phyloP scores from a whole-genome alignment of 2,888 invertebrate genomes.

The Junonia oenone region DNA sequence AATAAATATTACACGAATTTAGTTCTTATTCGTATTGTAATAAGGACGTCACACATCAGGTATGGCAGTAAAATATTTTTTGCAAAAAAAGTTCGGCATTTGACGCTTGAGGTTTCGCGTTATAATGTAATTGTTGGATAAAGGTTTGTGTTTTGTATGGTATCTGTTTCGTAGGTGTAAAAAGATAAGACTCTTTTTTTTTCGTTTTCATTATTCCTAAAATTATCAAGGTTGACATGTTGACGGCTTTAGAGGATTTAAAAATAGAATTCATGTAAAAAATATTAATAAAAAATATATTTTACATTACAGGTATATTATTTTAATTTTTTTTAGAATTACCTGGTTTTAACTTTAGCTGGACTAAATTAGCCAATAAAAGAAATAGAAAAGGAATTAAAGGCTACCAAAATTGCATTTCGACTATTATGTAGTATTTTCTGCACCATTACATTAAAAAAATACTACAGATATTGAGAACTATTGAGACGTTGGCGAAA shows the following conservation, averaged over 20 bases:
- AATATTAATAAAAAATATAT: no score
- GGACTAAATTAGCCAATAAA: no score
- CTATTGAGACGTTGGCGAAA: constrained; percentile 2
- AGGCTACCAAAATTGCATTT: no score
- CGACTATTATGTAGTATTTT: no score
- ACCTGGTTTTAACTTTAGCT: no score
- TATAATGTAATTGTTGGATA: constrained; percentile 72
- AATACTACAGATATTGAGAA: not conserved
- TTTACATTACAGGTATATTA: no score
- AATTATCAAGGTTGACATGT: not conserved
- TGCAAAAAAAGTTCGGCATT: constrained; percentile 48
- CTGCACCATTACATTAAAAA: not conserved
- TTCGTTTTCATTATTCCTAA: not conserved
- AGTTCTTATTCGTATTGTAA: constrained; percentile 20
- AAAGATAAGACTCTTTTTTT: constrained; percentile 10
- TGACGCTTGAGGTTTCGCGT: constrained; percentile 71
- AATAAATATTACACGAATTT: constrained; percentile 26
- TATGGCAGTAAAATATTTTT: constrained; percentile 5
- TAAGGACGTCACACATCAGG: not conserved
- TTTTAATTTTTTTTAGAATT: no score
- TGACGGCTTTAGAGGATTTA: not conserved
- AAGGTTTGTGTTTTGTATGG: constrained; percentile 53
- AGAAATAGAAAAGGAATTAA: no score
- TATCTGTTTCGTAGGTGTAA: constrained; percentile 41
- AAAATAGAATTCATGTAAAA: not conserved